Percentiles rank a stretch among this genome's conserved stretches.
Conservation (phyloP, 1,140 invertebrate genomes). For the Diprion similis region DNA sequence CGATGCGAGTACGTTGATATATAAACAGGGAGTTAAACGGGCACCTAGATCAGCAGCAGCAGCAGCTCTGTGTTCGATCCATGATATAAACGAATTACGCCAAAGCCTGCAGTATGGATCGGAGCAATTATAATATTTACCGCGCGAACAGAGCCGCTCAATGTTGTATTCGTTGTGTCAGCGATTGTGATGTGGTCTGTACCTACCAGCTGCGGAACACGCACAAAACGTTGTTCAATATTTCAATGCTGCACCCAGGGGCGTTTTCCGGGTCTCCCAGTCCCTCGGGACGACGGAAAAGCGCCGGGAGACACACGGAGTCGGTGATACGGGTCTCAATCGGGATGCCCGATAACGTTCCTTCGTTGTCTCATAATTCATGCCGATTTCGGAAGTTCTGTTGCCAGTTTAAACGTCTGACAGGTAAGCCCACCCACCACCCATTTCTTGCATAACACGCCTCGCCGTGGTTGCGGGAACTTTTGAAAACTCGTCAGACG, state of each 20-base stretch:
- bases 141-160: background rate
- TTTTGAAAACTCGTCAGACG: background rate
- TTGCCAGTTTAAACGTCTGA: no score
- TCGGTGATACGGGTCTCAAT: background rate
- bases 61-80: background rate
- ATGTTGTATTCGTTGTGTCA: background rate
- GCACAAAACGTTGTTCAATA: background rate
- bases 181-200: background rate
- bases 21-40: background rate
- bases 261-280: background rate
- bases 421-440: background rate
- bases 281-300: background rate
- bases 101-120: background rate
- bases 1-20: no score
- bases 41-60: background rate
- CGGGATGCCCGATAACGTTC: slow-evolving; percentile 18
- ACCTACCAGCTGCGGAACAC: background rate
- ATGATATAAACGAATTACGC: slow-evolving; percentile 1
- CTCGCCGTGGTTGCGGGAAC: background rate
- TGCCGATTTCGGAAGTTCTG: slow-evolving; percentile 12
- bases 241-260: background rate
- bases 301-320: background rate
- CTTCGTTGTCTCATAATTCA: slow-evolving; percentile 14
- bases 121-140: slow-evolving; percentile 8
- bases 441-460: background rate